phyloP scores from a whole-genome alignment of 2,888 invertebrate species.

The Nymphalis c-album region DNA sequence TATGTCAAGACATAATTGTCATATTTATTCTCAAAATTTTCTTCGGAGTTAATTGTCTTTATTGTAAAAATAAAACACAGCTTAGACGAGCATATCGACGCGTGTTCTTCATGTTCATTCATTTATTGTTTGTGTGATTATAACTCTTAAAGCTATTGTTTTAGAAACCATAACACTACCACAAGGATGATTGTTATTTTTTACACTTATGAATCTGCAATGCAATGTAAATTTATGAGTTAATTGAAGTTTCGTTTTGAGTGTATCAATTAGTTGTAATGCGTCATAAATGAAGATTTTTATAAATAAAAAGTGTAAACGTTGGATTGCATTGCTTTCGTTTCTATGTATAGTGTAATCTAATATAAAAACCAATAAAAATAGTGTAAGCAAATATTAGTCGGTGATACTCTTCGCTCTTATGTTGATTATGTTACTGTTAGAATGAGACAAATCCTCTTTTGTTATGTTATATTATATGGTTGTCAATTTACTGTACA shows the following conservation, averaged over 20 bases:
- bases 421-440: too few relatives aligned
- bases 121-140: too few relatives aligned
- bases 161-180: neutral
- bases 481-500: too few relatives aligned
- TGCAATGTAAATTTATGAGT: neutral
- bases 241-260: neutral
- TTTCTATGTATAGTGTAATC: too few relatives aligned
- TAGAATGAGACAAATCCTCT: too few relatives aligned
- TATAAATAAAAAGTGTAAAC: neutral
- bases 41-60: neutral
- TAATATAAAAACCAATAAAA: too few relatives aligned
- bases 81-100: neutral
- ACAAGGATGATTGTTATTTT: neutral
- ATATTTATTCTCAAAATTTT: too few relatives aligned
- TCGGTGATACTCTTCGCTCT: too few relatives aligned
- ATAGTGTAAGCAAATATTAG: too few relatives aligned
- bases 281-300: neutral
- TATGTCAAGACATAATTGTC: too few relatives aligned
- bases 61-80: constrained; percentile 1
- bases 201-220: neutral
- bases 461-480: too few relatives aligned
- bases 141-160: neutral
- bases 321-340: too few relatives aligned
- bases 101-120: constrained; percentile 5
- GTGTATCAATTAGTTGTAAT: neutral